Evolutionary conservation across 2,888 invertebrate species (phyloP).

Genomic region (Rhodophaea formosa): DNA sequence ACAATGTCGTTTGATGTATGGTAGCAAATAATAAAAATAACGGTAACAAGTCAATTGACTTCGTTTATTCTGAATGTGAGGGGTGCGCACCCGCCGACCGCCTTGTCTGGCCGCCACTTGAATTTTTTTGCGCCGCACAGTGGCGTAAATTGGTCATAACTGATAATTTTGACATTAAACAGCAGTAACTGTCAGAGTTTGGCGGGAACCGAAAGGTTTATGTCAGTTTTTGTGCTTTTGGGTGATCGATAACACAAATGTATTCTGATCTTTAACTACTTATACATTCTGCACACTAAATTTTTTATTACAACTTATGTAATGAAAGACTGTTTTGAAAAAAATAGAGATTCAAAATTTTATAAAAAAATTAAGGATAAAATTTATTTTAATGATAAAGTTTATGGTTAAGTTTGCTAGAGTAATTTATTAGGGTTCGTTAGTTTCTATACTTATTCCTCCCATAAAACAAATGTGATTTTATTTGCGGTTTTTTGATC

Average conservation of each 20-base stretch:
- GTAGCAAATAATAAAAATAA: constrained; percentile 55
- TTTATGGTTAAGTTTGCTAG: too few relatives aligned
- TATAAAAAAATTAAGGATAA: too few relatives aligned
- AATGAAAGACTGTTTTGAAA: background rate
- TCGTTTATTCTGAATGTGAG: constrained; percentile 37
- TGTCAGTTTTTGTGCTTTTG: constrained; percentile 59
- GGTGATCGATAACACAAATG: constrained; percentile 55
- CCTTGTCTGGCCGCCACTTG: constrained; percentile 60
- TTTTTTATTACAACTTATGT: background rate
- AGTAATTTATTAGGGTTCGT: too few relatives aligned
- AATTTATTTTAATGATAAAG: too few relatives aligned
- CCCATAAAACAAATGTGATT: too few relatives aligned
- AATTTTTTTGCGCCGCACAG: constrained; percentile 56
- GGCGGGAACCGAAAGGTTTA: constrained; percentile 61
- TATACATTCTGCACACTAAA: background rate
- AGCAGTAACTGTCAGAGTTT: constrained; percentile 68
- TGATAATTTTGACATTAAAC: constrained; percentile 79
- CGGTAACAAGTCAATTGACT: constrained; percentile 74
- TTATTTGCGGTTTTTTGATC: too few relatives aligned
- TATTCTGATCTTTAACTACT: too few relatives aligned
- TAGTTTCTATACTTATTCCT: too few relatives aligned
- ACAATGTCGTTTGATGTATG: constrained; percentile 31
- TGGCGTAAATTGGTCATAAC: constrained; percentile 68
- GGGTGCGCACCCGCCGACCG: constrained; percentile 47
- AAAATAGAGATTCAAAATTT: too few relatives aligned